Evolutionary conservation across 2,888 invertebrate species (phyloP).

Genomic region (Aleiodes alternator): DNA sequence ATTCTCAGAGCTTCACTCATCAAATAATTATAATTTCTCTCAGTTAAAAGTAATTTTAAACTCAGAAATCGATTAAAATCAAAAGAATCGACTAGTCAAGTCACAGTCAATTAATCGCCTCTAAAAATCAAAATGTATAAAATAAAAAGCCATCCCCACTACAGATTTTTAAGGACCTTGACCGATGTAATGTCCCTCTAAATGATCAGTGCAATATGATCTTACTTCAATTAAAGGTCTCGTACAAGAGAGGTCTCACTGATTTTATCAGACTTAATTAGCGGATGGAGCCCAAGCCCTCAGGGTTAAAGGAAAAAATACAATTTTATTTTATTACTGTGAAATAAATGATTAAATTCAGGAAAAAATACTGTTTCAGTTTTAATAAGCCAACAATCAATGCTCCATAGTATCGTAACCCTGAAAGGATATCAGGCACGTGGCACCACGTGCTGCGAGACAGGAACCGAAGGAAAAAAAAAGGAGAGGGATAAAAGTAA

Average conservation of each 20-base stretch:
- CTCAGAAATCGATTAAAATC: too few relatives aligned
- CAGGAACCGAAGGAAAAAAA: conserved; percentile 29
- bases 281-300: conserved; percentile 61
- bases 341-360: too few relatives aligned
- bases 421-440: conserved; percentile 36
- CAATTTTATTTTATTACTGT: too few relatives aligned
- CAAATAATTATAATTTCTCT: too few relatives aligned
- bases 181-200: conserved; percentile 40
- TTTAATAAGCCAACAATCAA: conserved; percentile 30
- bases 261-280: conserved; percentile 69
- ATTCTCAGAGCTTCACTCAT: too few relatives aligned
- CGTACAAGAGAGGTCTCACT: conserved; percentile 25
- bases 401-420: conserved; percentile 6
- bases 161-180: conserved; percentile 40
- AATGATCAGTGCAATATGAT: conserved; percentile 2
- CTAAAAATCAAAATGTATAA: too few relatives aligned
- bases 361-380: neutral
- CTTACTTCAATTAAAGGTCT: too few relatives aligned
- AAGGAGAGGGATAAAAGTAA: neutral
- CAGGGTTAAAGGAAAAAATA: neutral
- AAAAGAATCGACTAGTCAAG: too few relatives aligned
- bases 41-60: too few relatives aligned
- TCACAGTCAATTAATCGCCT: too few relatives aligned
- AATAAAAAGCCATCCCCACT: too few relatives aligned
- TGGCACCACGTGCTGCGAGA: conserved; percentile 36